Evolutionary conservation across 2,113 vertebrate genomes (phyloP).

Genomic region (Lepus europaeus): DNA sequence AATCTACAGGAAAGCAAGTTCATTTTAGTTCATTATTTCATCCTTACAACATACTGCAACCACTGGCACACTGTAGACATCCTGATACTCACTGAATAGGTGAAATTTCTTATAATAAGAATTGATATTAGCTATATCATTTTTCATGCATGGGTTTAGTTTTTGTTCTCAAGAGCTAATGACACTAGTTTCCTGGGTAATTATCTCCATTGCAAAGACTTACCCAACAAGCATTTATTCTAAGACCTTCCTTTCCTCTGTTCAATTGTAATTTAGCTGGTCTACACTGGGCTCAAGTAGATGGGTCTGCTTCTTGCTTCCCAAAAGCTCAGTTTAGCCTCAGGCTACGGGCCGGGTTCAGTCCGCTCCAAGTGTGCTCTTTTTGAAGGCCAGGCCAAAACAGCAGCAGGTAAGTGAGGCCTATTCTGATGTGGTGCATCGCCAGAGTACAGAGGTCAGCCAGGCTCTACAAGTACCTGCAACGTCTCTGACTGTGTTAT

Average conservation of each 20-base stretch:
- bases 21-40: not conserved
- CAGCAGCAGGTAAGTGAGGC: too few relatives aligned
- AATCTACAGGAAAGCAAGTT: not conserved
- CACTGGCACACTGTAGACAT: fast-evolving
- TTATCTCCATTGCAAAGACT: too few relatives aligned
- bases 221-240: fast-evolving
- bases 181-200: fast-evolving
- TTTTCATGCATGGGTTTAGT: fast-evolving
- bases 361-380: not conserved
- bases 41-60: fast-evolving
- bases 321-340: not conserved
- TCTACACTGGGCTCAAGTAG: not conserved
- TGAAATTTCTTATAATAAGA: not conserved
- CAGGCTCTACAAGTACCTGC: fast-evolving
- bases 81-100: not conserved
- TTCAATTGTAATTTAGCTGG: too few relatives aligned
- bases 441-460: not conserved
- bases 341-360: not conserved
- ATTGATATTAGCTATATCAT: fast-evolving
- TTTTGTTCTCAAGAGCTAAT: not conserved
- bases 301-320: not conserved
- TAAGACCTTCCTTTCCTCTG: not conserved
- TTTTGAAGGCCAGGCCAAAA: not conserved
- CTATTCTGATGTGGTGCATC: fast-evolving
- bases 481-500: fast-evolving